Evolutionary conservation across 2,888 invertebrate genomes (phyloP).

Genomic region (Glaucopsyche alexis): DNA sequence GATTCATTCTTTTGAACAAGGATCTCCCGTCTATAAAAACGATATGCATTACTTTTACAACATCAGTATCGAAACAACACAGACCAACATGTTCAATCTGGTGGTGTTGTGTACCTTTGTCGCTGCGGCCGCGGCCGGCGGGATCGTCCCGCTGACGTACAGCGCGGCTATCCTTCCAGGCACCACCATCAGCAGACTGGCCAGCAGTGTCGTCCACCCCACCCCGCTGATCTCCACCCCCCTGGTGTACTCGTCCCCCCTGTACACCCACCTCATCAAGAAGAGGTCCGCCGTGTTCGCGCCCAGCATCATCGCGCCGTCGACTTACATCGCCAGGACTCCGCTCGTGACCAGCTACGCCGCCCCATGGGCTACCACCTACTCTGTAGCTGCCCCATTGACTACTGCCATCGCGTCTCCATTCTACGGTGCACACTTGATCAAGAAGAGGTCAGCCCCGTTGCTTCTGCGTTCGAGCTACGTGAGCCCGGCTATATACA

Average conservation of each 20-base stretch:
- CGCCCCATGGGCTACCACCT: constrained; percentile 37
- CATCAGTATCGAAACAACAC: constrained; percentile 69
- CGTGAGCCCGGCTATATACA: neutral
- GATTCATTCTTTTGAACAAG: constrained; percentile 32
- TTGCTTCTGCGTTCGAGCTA: neutral
- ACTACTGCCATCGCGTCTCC: constrained; percentile 39
- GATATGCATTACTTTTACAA: constrained; percentile 47
- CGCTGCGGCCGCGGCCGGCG: constrained; percentile 72
- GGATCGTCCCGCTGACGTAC: constrained; percentile 48
- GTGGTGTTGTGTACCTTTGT: constrained; percentile 82
- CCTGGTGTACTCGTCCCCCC: constrained; percentile 50
- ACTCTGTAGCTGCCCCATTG: constrained; percentile 39
- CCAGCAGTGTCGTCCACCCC: constrained; percentile 69
- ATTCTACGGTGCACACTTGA: constrained; percentile 52
- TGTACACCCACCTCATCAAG: constrained; percentile 59
- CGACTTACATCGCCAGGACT: constrained; percentile 40
- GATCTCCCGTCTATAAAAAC: constrained; percentile 74
- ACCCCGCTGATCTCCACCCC: constrained; percentile 60
- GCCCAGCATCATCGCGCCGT: constrained; percentile 19
- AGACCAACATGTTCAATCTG: constrained; percentile 77
- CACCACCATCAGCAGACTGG: constrained; percentile 57
- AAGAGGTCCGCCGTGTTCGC: constrained; percentile 46
- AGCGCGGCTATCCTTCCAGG: constrained; percentile 52
- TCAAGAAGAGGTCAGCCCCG: constrained; percentile 55
- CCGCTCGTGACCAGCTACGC: constrained; percentile 47